Percentiles rank a stretch among this genome's conserved stretches.
phyloP scores from a whole-genome alignment of 2,113 vertebrate genomes.

The Agapornis roseicollis region DNA sequence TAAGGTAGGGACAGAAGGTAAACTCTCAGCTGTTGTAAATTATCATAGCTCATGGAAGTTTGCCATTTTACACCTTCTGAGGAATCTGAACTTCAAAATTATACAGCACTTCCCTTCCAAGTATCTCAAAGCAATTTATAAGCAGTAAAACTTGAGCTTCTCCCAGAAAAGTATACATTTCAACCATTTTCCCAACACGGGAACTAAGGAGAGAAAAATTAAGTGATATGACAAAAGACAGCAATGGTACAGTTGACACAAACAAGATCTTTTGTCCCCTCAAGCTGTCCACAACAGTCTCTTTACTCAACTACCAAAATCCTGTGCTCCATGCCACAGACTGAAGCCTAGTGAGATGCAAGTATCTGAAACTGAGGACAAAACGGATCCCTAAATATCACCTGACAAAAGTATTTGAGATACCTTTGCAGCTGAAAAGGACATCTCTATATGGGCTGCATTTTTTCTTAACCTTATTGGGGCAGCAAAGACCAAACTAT shows the following conservation, averaged over 20 bases:
- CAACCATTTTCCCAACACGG: neutral
- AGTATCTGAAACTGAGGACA: neutral
- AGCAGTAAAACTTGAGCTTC: constrained; percentile 14
- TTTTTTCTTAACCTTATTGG: neutral
- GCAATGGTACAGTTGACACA: neutral
- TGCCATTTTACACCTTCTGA: constrained; percentile 56
- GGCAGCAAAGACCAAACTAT: neutral
- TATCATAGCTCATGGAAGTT: constrained; percentile 36
- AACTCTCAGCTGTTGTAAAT: constrained; percentile 51
- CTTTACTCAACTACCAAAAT: neutral
- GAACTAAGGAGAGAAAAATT: neutral
- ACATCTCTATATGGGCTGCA: neutral
- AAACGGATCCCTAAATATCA: neutral
- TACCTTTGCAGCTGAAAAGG: neutral
- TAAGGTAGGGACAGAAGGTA: constrained; percentile 45
- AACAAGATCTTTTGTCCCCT: neutral
- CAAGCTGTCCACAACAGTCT: neutral
- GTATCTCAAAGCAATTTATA: constrained; percentile 29
- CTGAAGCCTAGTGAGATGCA: neutral
- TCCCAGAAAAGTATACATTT: neutral
- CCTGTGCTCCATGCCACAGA: neutral
- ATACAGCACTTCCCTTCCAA: constrained; percentile 31
- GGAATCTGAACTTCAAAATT: constrained; percentile 54
- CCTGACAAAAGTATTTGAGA: neutral
- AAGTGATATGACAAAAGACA: neutral